phyloP scores from a whole-genome alignment of 1,140 invertebrate species.

The Trichomalopsis sarcophagae region DNA sequence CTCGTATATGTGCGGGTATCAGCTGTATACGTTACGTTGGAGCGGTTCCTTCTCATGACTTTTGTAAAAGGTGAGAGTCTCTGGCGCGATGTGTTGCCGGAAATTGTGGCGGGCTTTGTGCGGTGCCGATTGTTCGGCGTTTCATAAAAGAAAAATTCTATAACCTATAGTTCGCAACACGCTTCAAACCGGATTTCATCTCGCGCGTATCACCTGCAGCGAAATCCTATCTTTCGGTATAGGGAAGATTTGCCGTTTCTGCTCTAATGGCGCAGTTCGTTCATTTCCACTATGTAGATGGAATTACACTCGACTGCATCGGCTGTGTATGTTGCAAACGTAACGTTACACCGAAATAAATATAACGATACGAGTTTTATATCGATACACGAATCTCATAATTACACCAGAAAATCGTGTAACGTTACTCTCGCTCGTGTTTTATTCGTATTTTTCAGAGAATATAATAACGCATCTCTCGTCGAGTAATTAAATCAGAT shows the following conservation, averaged over 20 bases:
- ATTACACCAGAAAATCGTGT: neutral
- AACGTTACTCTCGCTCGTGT: neutral
- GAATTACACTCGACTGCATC: neutral
- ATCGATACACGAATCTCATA: neutral
- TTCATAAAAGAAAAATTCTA: no score
- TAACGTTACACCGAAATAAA: neutral
- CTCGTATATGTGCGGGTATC: neutral
- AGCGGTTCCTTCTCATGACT: neutral
- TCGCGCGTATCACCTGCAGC: neutral
- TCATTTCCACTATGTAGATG: neutral
- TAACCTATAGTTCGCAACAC: neutral
- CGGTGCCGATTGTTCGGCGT: neutral
- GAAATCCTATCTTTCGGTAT: neutral
- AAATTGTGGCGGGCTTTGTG: neutral
- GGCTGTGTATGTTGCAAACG: neutral
- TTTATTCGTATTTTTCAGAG: neutral
- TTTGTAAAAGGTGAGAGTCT: neutral
- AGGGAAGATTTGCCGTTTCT: neutral
- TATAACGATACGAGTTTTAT: neutral
- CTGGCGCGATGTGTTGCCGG: neutral
- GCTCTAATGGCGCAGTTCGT: slow-evolving; percentile 17
- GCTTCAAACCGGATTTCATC: neutral
- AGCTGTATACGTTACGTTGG: neutral
- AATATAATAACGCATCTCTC: no score
- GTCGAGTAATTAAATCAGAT: no score